Percentiles rank a stretch among this genome's conserved stretches.
phyloP scores from a whole-genome alignment of 2,888 invertebrate species.

The Drosophila multiciliata region DNA sequence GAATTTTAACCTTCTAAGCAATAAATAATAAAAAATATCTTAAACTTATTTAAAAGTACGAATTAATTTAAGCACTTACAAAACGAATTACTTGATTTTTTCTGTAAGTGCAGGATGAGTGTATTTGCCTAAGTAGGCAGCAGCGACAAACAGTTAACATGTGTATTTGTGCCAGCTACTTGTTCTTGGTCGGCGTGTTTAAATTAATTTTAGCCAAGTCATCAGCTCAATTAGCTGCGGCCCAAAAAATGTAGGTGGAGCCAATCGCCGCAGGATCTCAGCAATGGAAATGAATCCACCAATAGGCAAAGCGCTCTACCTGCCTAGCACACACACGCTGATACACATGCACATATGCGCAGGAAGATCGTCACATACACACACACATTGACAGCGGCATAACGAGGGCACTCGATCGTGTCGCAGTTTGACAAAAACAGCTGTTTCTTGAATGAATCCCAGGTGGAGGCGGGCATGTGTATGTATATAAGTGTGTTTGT shows the following conservation, averaged over 20 bases:
- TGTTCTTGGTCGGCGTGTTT: constrained; percentile 37
- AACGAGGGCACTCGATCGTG: constrained; percentile 80
- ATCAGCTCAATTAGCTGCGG: constrained; percentile 59
- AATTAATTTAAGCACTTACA: neutral
- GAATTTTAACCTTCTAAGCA: neutral
- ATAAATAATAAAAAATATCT: neutral
- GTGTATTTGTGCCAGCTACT: constrained; percentile 54
- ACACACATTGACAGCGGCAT: constrained; percentile 56
- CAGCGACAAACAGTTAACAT: constrained; percentile 49
- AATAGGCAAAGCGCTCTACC: constrained; percentile 68
- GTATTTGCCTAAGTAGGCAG: constrained; percentile 33
- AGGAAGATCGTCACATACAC: constrained; percentile 26
- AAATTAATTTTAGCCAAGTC: constrained; percentile 60
- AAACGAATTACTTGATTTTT: neutral
- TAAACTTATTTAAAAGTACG: rapidly evolving
- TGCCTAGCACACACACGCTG: constrained; percentile 44
- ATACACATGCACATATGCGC: neutral
- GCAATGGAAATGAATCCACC: constrained; percentile 39
- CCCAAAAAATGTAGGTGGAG: constrained; percentile 61
- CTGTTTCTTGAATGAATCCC: constrained; percentile 77
- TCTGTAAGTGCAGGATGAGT: constrained; percentile 12
- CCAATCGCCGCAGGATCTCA: constrained; percentile 55
- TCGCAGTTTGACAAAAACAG: constrained; percentile 71
- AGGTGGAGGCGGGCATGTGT: constrained; percentile 62
- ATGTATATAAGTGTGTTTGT: constrained; percentile 19